phyloP scores from a whole-genome alignment of 2,113 vertebrate genomes.

The Barnardius zonarius region DNA sequence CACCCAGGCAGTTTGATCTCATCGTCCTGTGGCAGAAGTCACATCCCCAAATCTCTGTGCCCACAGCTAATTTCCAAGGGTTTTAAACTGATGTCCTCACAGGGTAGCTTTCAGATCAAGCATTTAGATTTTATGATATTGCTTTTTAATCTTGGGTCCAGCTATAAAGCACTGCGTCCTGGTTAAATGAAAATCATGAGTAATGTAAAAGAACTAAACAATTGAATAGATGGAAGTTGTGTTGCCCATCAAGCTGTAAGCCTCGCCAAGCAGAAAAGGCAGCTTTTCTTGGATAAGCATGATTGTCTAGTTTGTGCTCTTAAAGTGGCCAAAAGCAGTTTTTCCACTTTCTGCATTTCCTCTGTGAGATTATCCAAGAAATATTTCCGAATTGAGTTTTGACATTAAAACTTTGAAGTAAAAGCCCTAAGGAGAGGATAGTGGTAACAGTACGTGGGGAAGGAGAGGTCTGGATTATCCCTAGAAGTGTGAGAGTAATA shows the following conservation, averaged over 20 bases:
- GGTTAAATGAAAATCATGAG: neutral
- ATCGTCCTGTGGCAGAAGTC: neutral
- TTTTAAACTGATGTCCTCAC: neutral
- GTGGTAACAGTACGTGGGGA: neutral
- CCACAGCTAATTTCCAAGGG: neutral
- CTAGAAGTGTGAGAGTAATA: neutral
- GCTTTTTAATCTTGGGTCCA: neutral
- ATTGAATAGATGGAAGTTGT: neutral
- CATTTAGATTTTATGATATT: neutral
- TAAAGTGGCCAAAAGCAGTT: neutral
- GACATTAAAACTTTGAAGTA: neutral
- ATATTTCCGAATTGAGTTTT: neutral
- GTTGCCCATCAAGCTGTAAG: neutral
- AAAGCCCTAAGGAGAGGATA: neutral
- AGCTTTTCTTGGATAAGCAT: neutral
- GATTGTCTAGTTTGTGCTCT: neutral
- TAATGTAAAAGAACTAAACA: neutral
- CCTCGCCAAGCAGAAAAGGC: neutral
- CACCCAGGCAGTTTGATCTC: slow-evolving; percentile 31
- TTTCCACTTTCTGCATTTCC: neutral
- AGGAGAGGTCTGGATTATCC: neutral
- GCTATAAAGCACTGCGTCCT: neutral
- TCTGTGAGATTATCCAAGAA: neutral
- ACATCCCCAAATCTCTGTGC: neutral
- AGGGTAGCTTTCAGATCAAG: neutral